Evolutionary conservation across 2,888 invertebrate species (phyloP), one percentile per base, ranked within the genome.

Genomic region (Epirrhoe alternata): DNA sequence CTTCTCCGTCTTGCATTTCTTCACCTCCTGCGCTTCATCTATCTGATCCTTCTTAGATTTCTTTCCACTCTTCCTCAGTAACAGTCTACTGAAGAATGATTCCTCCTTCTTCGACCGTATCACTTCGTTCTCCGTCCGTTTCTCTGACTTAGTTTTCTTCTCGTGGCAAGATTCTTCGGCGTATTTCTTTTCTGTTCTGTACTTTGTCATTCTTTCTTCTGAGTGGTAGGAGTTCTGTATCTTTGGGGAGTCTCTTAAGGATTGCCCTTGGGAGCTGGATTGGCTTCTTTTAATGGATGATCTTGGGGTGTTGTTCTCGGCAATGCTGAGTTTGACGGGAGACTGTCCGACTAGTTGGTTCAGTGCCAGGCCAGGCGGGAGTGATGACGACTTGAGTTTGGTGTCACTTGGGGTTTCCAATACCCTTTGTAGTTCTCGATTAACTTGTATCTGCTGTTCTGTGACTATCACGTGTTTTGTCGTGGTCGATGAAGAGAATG

Each of bases 1-100:
- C 74, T 89, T 90, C 0, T 92, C 91, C 8, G 86, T 86, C 77
- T 90, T 90, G 17, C 86, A 81, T 74, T 90, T 87, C 71, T 88
- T 94, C 2, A 87, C 81, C 61, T 92, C 93, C 56, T 86, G 86
- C 38, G 86, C 82, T 42, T 90, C 93, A 49, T 92, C 92, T 0
- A 85, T 86, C 65, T 86, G 89, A 42, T 94, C 94, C 66, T 94
- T 93, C 74, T 96, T 95, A 68, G 95, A 95, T 83, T 96, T 96
- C 80, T 96, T 96, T 35, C 95, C 96, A 62, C 96, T 96, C 76
- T 95, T 95, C 74, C 96, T 94, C 49, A 96, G 92, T 51, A 96
- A 92, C 61, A 96, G 85, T 70, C 96, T 93, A 64, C 95, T 95
- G 80, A 96, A 95, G 83, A 95, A 95, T 70, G 94, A 92, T 81